Conservation (phyloP, 2,888 invertebrate species). For the Dynastes maya region DNA sequence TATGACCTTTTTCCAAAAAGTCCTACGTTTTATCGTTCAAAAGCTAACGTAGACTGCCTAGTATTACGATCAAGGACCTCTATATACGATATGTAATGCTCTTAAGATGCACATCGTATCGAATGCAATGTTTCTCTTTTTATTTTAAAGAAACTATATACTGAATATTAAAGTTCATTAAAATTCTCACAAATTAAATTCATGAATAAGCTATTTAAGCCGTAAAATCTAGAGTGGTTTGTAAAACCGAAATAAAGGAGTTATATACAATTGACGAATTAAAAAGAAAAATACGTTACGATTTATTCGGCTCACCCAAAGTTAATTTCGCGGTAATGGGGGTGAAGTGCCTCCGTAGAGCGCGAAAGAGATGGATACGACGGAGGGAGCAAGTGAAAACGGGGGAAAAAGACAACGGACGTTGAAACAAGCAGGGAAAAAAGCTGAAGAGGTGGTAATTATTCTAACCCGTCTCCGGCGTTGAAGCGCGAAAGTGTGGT, state of each 20-base stretch:
- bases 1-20: too few species aligned
- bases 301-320: slow-evolving; percentile 12
- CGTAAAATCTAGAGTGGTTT: background rate
- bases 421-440: background rate
- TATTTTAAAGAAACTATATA: too few species aligned
- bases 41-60: too few species aligned
- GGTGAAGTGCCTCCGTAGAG: background rate
- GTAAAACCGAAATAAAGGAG: background rate
- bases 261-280: slow-evolving; percentile 3
- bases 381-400: background rate
- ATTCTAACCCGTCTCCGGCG: slow-evolving; percentile 20
- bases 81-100: too few species aligned
- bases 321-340: slow-evolving; percentile 9
- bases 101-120: too few species aligned
- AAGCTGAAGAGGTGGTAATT: slow-evolving; percentile 18
- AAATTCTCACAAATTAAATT: too few species aligned
- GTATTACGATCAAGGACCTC: too few species aligned
- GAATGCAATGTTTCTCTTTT: too few species aligned
- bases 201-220: too few species aligned
- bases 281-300: slow-evolving; percentile 19
- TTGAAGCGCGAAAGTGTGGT: slow-evolving; percentile 34
- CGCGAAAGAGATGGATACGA: background rate
- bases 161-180: too few species aligned
- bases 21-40: too few species aligned
- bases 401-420: background rate